A percentile compares a stretch with the other conserved stretches of the same genome.
Evolutionary conservation across 2,888 invertebrate species (phyloP).

Genomic region (Campopleginae sp.): DNA sequence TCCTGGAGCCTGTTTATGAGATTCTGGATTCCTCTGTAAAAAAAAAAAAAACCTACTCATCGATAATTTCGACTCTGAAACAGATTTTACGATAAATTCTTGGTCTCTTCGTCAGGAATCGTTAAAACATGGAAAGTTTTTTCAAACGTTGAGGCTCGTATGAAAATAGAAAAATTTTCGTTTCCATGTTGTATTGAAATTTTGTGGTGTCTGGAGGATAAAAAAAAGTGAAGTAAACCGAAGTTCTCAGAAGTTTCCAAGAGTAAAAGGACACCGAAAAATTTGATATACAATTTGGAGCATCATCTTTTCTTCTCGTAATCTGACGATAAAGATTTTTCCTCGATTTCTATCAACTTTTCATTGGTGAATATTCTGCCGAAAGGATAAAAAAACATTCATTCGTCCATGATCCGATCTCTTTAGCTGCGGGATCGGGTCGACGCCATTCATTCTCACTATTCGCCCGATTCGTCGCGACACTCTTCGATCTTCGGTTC

Average conservation of each 20-base stretch:
- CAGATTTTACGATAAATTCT: not conserved
- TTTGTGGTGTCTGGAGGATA: not conserved
- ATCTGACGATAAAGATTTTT: not conserved
- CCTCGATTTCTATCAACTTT: not conserved
- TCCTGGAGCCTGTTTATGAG: not conserved
- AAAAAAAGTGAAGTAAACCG: too few relatives aligned
- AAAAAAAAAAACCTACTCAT: not conserved
- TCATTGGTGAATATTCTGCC: not conserved
- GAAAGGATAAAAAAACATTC: not conserved
- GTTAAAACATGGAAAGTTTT: not conserved
- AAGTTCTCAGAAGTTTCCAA: not conserved
- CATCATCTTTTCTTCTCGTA: not conserved
- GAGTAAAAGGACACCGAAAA: not conserved
- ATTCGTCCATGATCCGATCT: not conserved
- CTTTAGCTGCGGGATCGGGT: too few relatives aligned
- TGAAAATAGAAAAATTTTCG: not conserved
- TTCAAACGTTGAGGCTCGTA: not conserved
- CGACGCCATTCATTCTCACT: not conserved
- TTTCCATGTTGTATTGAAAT: not conserved
- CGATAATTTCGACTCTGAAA: not conserved
- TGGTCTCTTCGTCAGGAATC: not conserved
- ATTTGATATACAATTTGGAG: not conserved
- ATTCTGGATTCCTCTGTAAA: not conserved
- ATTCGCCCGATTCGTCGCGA: constrained; percentile 26
- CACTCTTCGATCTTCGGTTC: constrained; percentile 14